These are phyloP conservation scores for Cheilosia vernalis DNA, from an alignment of 2,888 invertebrate species.

Conservation along the genomic window DNA sequence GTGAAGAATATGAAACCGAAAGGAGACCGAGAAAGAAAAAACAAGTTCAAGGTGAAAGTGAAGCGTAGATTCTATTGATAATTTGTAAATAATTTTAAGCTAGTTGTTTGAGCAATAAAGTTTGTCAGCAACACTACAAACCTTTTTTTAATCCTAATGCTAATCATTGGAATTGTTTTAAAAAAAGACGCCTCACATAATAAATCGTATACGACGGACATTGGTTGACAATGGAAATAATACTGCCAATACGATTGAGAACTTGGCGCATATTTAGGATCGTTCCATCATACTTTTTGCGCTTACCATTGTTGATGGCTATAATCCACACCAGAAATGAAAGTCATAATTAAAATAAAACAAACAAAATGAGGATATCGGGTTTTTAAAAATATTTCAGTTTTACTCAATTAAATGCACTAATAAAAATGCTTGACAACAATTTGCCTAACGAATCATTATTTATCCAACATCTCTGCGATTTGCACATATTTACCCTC, in stretches of 20 bases:
- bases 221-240: too few relatives aligned
- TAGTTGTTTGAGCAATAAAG: not conserved
- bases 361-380: not conserved
- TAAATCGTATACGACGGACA: too few relatives aligned
- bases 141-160: too few relatives aligned
- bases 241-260: too few relatives aligned
- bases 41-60: slow-evolving; percentile 32
- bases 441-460: not conserved
- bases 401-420: slow-evolving; percentile 63
- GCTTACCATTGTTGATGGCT: too few relatives aligned
- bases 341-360: not conserved
- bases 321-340: too few relatives aligned
- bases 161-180: too few relatives aligned
- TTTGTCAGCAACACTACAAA: too few relatives aligned
- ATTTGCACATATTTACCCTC: not conserved
- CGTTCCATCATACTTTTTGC: too few relatives aligned
- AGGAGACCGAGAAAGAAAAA: slow-evolving; percentile 24
- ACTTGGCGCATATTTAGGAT: too few relatives aligned
- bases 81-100: slow-evolving; percentile 4
- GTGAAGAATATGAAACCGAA: slow-evolving; percentile 73
- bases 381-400: slow-evolving; percentile 33
- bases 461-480: not conserved
- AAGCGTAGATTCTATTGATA: slow-evolving; percentile 20
- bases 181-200: too few relatives aligned
- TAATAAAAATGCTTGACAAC: slow-evolving; percentile 29